phyloP scores from a whole-genome alignment of 1,140 invertebrate species.

The Ceratosolen fusciceps region DNA sequence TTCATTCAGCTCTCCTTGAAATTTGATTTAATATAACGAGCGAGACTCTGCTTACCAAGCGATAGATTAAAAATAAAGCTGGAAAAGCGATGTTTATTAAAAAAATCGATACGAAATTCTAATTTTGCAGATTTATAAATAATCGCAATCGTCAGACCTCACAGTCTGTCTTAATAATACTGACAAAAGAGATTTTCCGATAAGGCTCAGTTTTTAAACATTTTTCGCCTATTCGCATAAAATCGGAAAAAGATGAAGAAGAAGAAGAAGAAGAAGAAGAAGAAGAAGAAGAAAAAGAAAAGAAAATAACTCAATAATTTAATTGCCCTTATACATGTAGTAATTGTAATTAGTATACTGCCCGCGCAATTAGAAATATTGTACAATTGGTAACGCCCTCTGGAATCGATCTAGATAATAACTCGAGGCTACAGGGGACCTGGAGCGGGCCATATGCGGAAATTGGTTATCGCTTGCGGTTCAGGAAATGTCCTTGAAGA shows the following conservation, averaged over 20 bases:
- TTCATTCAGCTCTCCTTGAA: neutral
- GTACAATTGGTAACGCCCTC: neutral
- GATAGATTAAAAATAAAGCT: neutral
- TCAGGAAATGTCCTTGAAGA: constrained; percentile 38
- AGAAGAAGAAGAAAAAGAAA: neutral
- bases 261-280: no score
- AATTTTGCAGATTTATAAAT: neutral
- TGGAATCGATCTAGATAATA: constrained; percentile 7
- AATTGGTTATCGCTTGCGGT: neutral
- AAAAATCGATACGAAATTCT: neutral
- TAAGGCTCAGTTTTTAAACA: neutral
- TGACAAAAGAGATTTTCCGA: neutral
- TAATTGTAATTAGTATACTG: neutral
- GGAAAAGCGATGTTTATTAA: neutral
- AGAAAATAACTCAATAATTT: neutral
- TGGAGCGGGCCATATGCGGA: neutral
- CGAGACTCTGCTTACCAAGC: neutral
- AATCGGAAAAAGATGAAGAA: neutral
- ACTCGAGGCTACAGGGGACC: neutral
- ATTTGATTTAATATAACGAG: neutral
- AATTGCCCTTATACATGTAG: neutral
- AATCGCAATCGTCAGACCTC: neutral
- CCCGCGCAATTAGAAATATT: constrained; percentile 25
- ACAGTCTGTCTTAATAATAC: neutral
- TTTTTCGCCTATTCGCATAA: neutral